A percentile compares a stretch with the other conserved stretches of the same genome.
These are phyloP conservation scores for Galerucella nymphaeae DNA, from an alignment of 2,888 invertebrate genomes.

Conservation along the genomic window DNA sequence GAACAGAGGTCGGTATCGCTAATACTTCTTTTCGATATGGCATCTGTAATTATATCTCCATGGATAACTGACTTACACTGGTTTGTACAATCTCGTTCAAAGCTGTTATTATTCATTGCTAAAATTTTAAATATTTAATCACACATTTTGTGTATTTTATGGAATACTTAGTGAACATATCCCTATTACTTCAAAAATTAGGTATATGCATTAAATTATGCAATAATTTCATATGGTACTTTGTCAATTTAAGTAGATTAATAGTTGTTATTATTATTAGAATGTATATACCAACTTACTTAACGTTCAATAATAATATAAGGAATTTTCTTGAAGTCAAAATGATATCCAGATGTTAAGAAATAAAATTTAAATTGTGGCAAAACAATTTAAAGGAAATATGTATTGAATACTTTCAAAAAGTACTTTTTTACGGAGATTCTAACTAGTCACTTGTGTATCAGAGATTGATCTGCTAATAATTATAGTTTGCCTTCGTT, in stretches of 20 bases:
- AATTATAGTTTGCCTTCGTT: too few relatives aligned
- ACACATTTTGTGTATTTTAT: not conserved
- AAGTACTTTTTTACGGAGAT: too few relatives aligned
- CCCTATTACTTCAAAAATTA: too few relatives aligned
- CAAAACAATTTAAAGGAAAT: not conserved
- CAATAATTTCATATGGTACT: not conserved
- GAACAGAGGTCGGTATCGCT: conserved; percentile 69
- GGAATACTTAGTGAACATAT: not conserved
- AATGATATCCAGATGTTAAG: conserved; percentile 1
- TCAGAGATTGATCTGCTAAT: too few relatives aligned
- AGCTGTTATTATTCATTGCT: conserved; percentile 16
- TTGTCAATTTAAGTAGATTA: too few relatives aligned
- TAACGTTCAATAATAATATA: not conserved
- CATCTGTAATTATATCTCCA: conserved; percentile 72
- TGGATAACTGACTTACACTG: conserved; percentile 70
- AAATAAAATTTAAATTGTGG: not conserved
- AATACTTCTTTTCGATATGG: conserved; percentile 73
- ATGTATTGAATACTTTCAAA: too few relatives aligned
- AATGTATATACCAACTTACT: too few relatives aligned
- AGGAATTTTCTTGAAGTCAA: not conserved
- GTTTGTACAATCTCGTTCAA: conserved; percentile 68
- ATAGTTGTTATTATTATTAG: too few relatives aligned
- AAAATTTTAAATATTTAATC: not conserved
- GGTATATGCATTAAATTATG: not conserved
- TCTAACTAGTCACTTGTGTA: too few relatives aligned